A percentile compares a stretch with the other conserved stretches of the same genome.
phyloP scores from a whole-genome alignment of 1,140 invertebrate species.

The Ceratosolen fusciceps region DNA sequence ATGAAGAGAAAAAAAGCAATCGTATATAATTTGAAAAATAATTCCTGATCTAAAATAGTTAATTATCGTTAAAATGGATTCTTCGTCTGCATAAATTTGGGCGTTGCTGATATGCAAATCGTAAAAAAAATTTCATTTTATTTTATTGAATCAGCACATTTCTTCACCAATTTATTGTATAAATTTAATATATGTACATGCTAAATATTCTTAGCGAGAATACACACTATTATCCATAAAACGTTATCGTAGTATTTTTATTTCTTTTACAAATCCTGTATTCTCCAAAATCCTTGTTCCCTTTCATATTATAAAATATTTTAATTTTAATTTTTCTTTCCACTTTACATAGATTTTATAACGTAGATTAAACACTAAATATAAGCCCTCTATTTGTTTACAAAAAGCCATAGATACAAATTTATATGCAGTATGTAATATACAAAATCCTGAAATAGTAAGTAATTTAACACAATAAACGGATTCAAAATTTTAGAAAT shows the following conservation, averaged over 20 bases:
- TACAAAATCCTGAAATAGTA: not conserved
- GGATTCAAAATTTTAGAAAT: not conserved
- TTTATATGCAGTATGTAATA: not conserved
- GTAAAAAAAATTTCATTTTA: not conserved
- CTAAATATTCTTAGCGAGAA: conserved; percentile 32
- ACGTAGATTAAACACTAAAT: not conserved
- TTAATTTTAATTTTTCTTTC: not conserved
- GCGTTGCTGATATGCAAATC: not conserved
- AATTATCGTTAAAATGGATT: not conserved
- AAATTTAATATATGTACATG: conserved; percentile 38
- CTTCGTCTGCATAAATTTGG: not conserved
- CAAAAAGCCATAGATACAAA: not conserved
- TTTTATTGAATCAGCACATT: not conserved
- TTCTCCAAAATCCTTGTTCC: not conserved
- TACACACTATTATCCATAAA: conserved; percentile 37
- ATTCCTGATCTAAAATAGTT: not conserved
- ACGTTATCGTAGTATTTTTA: conserved; percentile 29
- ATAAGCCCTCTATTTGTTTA: not conserved
- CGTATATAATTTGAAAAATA: not conserved
- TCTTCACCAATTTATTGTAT: conserved; percentile 31
- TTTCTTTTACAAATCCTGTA: conserved; percentile 34
- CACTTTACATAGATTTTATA: not conserved
- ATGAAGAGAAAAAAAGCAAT: not conserved
- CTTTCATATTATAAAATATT: not conserved
- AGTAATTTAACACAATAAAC: not conserved